These are phyloP conservation scores for Lemur catta DNA, from an alignment of 2,797 vertebrate genomes.

Conservation along the genomic window DNA sequence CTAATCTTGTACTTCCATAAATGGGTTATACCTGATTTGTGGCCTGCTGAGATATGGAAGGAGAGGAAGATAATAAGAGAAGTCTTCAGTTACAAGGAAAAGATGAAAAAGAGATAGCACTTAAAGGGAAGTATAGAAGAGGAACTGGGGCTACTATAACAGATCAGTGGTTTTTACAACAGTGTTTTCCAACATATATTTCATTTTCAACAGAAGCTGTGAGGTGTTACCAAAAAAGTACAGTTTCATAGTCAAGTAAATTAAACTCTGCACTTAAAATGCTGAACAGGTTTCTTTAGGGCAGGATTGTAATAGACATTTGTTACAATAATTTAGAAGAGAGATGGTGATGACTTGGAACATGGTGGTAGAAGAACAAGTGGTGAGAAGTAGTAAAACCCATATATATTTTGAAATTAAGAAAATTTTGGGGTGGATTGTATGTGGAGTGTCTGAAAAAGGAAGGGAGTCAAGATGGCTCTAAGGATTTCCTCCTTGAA, in stretches of 20 bases:
- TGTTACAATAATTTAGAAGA: neutral
- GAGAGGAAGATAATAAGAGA: neutral
- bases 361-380: neutral
- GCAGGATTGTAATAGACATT: neutral
- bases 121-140: neutral
- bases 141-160: neutral
- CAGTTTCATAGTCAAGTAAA: neutral
- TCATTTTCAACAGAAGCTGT: neutral
- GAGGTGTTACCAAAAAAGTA: neutral
- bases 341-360: neutral
- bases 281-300: neutral
- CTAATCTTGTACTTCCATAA: neutral
- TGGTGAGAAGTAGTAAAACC: neutral
- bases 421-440: neutral
- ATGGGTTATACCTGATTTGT: neutral
- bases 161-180: neutral
- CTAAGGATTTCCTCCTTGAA: neutral
- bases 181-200: neutral
- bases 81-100: neutral
- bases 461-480: neutral
- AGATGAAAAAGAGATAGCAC: neutral
- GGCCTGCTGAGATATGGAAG: neutral
- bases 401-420: neutral
- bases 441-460: neutral
- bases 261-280: neutral